Base-by-base conservation (phyloP, 2,888 invertebrate genomes). In the Chrysomela aeneicollis region DNA sequence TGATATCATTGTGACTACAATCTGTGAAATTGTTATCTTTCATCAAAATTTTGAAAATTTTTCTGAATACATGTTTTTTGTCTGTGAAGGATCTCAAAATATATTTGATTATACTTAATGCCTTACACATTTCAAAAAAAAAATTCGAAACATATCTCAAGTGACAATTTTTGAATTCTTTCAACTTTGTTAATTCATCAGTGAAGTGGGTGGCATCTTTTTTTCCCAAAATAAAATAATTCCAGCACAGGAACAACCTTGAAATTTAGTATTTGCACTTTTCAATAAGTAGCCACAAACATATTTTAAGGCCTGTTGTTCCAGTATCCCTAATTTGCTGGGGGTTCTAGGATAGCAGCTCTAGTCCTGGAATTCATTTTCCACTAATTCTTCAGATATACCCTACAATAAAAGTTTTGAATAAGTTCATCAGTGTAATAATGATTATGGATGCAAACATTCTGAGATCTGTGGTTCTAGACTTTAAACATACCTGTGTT, bases 261-360 rank as follows among this genome's bases (percentile, higher is more conserved):
- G 3, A 22, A 51, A 51, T 8, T 15, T 51, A 51, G 8, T 51
- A 8, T 51, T 18, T 1, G 51, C 21, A 12, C 12, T 53, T 30
- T 17, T 53, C 1, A 53, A 17, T 30, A 53, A 53, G 9, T 53
- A 53, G 2, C 30, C 53, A 53, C 53, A 5, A n/a, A 53, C 53
- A 30, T 53, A 53, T 53, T 53, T 53, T 8, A 53, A 15, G 2
- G 53, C 30, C 30, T 53, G 53, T 17, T 53, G 30, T 30, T 53
- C 53, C n/a, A 42, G 6, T 26, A 6, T 26, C 4, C 26, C 6
- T 26, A 26, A 6, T 26, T 26, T 26, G 26, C 3, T 50, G 50
- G 9, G 2, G 19, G 50, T 2, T 2, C 17, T 18, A 9, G 50
- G 9, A 9, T 4, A 50, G 50, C 19, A 50, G 15, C 9, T 50